A percentile compares a stretch with the other conserved stretches of the same genome.
Evolutionary conservation across 1,140 invertebrate genomes (phyloP).

Genomic region (Acyrthosiphon pisum): DNA sequence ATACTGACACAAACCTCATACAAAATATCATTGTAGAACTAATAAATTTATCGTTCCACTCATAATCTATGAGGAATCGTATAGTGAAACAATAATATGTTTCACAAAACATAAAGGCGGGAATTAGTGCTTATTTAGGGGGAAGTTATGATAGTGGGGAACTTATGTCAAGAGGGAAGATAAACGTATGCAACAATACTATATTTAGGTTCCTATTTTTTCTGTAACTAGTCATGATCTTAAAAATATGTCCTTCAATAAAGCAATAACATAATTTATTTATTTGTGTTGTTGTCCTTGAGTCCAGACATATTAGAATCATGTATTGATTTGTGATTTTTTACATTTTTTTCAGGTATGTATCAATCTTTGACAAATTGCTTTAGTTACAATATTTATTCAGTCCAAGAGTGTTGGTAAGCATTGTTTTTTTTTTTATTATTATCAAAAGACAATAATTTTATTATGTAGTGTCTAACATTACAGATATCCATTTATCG

Average conservation of each 20-base stretch:
- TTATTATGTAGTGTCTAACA: neutral
- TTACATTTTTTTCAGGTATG: neutral
- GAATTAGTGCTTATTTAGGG: neutral
- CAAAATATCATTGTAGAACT: neutral
- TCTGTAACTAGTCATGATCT: neutral
- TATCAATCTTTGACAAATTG: neutral
- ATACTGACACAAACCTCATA: neutral
- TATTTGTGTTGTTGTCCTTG: neutral
- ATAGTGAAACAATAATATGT: neutral
- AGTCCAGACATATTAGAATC: neutral
- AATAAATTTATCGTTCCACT: neutral
- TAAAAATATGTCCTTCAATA: neutral
- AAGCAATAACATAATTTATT: neutral
- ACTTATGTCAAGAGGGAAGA: neutral
- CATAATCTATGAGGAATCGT: neutral
- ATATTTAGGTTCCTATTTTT: neutral
- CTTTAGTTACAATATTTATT: neutral
- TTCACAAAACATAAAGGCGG: neutral
- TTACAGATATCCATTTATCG: neutral
- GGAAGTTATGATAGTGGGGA: neutral
- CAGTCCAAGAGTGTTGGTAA: neutral
- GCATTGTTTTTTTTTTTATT: neutral
- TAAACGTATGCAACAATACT: too few species aligned
- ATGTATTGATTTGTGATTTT: neutral
- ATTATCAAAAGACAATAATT: too few species aligned